A percentile compares a stretch with the other conserved stretches of the same genome.
phyloP scores from a whole-genome alignment of 2,113 vertebrate species.

The Panthera tigris region DNA sequence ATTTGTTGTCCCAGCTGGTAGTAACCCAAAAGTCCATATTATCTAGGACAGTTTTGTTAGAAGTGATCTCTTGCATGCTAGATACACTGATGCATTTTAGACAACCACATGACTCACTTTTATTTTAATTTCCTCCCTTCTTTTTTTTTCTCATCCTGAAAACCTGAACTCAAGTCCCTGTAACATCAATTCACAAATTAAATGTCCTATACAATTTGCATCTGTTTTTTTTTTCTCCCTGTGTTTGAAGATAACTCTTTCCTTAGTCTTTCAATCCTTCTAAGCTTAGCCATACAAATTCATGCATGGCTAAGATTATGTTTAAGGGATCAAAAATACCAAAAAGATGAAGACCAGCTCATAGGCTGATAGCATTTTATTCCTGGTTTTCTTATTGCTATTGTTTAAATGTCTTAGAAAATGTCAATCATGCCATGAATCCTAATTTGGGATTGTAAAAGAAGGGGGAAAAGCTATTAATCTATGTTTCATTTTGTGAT shows the following conservation, averaged over 20 bases:
- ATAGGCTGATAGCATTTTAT: background rate
- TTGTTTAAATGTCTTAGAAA: slow-evolving; percentile 2
- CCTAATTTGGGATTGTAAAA: background rate
- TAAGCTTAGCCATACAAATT: background rate
- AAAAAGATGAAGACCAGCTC: background rate
- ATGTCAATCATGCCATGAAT: background rate
- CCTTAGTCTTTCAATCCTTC: background rate
- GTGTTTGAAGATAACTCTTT: slow-evolving; percentile 1
- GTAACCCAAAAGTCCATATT: background rate
- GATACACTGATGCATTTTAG: background rate
- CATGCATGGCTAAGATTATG: background rate
- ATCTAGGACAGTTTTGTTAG: slow-evolving; percentile 6
- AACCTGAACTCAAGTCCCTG: background rate
- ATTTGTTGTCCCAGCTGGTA: background rate
- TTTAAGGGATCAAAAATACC: background rate
- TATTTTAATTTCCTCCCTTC: background rate
- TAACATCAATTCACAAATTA: background rate
- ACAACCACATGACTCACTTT: background rate
- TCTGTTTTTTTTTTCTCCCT: background rate
- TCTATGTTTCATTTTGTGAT: background rate
- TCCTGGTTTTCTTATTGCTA: background rate
- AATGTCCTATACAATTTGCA: background rate
- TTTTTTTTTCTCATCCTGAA: background rate
- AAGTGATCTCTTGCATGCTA: background rate
- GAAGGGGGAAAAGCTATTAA: background rate